phyloP scores from a whole-genome alignment of 2,797 vertebrate species.

The Picus viridis region DNA sequence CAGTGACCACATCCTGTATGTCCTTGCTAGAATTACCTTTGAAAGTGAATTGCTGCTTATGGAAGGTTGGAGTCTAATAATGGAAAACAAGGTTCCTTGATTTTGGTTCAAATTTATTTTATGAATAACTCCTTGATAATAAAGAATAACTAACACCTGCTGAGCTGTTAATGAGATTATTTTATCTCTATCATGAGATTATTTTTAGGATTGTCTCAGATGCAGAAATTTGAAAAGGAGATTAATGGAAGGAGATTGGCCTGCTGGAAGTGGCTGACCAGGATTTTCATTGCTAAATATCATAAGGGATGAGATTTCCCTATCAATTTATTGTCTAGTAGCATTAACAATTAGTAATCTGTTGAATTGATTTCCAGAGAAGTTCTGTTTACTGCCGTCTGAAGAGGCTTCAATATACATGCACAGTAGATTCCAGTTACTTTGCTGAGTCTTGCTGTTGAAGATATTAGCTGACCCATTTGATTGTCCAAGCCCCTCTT shows the following conservation, averaged over 20 bases:
- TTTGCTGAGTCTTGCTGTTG: background rate
- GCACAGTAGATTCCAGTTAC: background rate
- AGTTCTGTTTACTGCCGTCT: background rate
- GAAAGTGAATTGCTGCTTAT: background rate
- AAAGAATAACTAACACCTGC: background rate
- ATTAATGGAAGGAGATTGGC: background rate
- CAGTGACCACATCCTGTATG: background rate
- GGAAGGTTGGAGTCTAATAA: background rate
- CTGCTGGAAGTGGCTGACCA: background rate
- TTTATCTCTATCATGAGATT: background rate
- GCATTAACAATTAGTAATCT: slow-evolving; percentile 8
- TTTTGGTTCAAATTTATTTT: background rate
- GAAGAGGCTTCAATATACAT: background rate
- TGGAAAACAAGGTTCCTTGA: background rate
- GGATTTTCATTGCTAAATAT: background rate
- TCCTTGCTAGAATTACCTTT: background rate
- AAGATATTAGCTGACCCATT: background rate
- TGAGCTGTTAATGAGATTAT: background rate
- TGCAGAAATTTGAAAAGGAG: background rate
- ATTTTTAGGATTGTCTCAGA: background rate
- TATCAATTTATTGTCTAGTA: background rate
- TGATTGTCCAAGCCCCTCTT: background rate
- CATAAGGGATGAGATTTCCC: background rate
- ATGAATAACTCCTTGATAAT: background rate
- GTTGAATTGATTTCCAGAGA: slow-evolving; percentile 20